These are phyloP conservation scores for Nestor notabilis DNA, from an alignment of 2,113 vertebrate species.

Conservation along the genomic window DNA sequence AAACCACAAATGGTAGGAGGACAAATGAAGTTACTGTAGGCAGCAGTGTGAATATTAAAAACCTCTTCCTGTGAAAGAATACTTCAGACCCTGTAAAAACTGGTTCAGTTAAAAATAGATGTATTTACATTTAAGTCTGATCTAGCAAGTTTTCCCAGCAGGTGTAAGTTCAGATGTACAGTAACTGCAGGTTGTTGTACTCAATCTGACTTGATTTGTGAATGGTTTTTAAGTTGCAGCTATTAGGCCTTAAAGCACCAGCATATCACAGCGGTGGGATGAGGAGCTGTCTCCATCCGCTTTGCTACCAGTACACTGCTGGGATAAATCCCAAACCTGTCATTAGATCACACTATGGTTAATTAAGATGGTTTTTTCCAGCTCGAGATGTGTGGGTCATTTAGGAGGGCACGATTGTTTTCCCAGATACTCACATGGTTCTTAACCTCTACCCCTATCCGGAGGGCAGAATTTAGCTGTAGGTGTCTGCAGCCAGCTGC, in stretches of 20 bases:
- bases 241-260: slow-evolving; percentile 62
- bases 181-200: slow-evolving; percentile 56
- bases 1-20: slow-evolving; percentile 60
- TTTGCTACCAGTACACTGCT: neutral
- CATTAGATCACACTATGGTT: neutral
- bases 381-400: neutral
- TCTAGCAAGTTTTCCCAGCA: slow-evolving; percentile 62
- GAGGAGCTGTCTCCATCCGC: neutral
- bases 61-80: slow-evolving; percentile 69
- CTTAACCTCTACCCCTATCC: neutral
- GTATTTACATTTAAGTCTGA: slow-evolving; percentile 74
- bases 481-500: neutral
- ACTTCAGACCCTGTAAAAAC: slow-evolving; percentile 73
- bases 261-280: slow-evolving; percentile 21
- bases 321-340: slow-evolving; percentile 15
- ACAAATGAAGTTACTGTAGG: slow-evolving; percentile 54
- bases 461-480: neutral
- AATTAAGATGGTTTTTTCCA: neutral
- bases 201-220: slow-evolving; percentile 11
- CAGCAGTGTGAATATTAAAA: slow-evolving; percentile 66
- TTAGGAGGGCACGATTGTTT: neutral
- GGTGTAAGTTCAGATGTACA: slow-evolving; percentile 62
- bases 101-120: slow-evolving; percentile 74
- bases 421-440: neutral
- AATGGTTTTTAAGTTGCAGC: slow-evolving; percentile 33